A percentile compares a stretch with the other conserved stretches of the same genome.
Evolutionary conservation across 2,888 invertebrate genomes (phyloP).

Genomic region (Salpingus planirostris): DNA sequence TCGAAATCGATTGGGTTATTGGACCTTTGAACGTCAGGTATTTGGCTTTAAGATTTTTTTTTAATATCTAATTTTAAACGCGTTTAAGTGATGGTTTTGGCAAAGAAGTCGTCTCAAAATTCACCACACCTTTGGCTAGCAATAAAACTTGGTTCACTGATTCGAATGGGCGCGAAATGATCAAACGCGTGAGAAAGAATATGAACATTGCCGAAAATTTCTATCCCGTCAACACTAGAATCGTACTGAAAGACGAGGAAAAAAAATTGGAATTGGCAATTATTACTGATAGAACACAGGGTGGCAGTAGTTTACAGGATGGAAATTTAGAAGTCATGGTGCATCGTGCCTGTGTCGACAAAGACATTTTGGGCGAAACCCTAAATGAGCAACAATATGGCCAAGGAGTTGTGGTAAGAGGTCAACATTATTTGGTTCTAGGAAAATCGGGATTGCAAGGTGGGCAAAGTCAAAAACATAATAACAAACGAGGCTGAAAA

Average conservation of each 20-base stretch:
- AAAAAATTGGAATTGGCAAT: slow-evolving; percentile 43
- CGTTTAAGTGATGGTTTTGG: slow-evolving; percentile 33
- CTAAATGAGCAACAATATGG: slow-evolving; percentile 70
- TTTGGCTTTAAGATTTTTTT: no score
- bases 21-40: slow-evolving; percentile 52
- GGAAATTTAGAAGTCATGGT: slow-evolving; percentile 62
- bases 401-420: slow-evolving; percentile 57
- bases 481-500: no score
- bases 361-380: slow-evolving; percentile 85
- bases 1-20: slow-evolving; percentile 40
- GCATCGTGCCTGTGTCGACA: slow-evolving; percentile 71
- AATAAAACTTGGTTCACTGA: slow-evolving; percentile 62
- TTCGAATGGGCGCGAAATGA: slow-evolving; percentile 66
- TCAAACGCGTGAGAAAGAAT: slow-evolving; percentile 49
- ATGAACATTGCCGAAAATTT: slow-evolving; percentile 62
- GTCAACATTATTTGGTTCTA: slow-evolving; percentile 31
- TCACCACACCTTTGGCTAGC: slow-evolving; percentile 47
- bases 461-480: no score
- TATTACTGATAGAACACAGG: slow-evolving; percentile 53
- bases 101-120: slow-evolving; percentile 60
- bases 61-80: not conserved
- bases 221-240: slow-evolving; percentile 64
- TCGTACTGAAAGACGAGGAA: slow-evolving; percentile 46
- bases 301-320: slow-evolving; percentile 50
- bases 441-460: slow-evolving; percentile 8